Evolutionary conservation across 2,797 vertebrate species (phyloP).

Genomic region (Gymnocypris eckloni): DNA sequence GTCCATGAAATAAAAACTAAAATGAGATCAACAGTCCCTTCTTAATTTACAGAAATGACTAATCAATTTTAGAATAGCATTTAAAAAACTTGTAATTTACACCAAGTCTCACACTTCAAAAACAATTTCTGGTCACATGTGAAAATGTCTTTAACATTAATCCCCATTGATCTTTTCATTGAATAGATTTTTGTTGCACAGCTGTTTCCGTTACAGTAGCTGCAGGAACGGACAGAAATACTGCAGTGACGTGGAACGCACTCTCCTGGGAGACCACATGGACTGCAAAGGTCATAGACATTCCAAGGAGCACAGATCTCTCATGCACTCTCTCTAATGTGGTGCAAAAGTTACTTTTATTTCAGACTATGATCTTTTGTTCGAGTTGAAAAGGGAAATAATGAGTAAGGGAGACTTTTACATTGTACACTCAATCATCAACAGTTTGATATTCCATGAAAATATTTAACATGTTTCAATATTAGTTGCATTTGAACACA

Average conservation of each 20-base stretch:
- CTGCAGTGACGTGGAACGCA: slow-evolving; percentile 71
- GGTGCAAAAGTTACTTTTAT: not conserved
- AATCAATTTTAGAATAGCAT: not conserved
- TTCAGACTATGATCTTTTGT: slow-evolving; percentile 31
- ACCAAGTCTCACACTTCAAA: not conserved
- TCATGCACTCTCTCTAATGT: slow-evolving; percentile 43
- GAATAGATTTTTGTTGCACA: slow-evolving; percentile 4
- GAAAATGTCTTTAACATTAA: not conserved
- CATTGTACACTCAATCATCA: not conserved
- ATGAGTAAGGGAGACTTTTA: not conserved
- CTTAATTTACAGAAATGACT: not conserved
- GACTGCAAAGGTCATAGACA: slow-evolving; percentile 61
- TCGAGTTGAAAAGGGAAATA: not conserved
- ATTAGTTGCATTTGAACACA: not conserved
- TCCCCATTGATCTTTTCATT: not conserved
- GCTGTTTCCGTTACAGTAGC: slow-evolving; percentile 28
- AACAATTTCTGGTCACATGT: slow-evolving; percentile 6
- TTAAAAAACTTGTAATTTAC: not conserved
- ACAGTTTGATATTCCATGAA: not conserved
- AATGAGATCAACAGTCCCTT: not conserved
- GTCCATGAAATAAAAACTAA: not conserved
- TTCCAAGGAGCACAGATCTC: slow-evolving; percentile 64
- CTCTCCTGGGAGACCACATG: slow-evolving; percentile 53
- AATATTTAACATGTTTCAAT: not conserved
- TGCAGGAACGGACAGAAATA: slow-evolving; percentile 57